phyloP scores from a whole-genome alignment of 2,113 vertebrate species.

The Fulica atra region DNA sequence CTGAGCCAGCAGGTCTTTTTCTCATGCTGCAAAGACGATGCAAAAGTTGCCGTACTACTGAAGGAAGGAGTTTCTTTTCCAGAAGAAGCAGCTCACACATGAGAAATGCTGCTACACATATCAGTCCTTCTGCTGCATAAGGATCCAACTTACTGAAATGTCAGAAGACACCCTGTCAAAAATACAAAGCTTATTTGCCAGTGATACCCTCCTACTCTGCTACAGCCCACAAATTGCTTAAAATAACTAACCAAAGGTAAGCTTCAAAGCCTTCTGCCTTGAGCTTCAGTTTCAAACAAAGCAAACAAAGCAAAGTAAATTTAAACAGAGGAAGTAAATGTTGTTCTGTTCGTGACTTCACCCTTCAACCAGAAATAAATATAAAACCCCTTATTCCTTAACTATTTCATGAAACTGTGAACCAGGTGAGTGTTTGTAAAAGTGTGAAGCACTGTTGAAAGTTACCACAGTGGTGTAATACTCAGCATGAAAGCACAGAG shows the following conservation, averaged over 20 bases:
- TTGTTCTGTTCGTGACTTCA: slow-evolving; percentile 54
- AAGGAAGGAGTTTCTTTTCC: slow-evolving; percentile 1
- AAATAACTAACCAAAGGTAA: slow-evolving; percentile 65
- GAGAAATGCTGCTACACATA: not conserved
- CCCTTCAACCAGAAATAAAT: slow-evolving; percentile 58
- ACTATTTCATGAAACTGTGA: not conserved
- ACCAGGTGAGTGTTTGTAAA: not conserved
- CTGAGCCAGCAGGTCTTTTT: not conserved
- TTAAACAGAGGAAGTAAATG: slow-evolving; percentile 66
- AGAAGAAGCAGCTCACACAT: slow-evolving; percentile 1
- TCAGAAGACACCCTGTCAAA: slow-evolving; percentile 42
- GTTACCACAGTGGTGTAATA: not conserved
- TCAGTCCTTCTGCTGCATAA: slow-evolving; percentile 24
- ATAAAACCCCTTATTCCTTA: slow-evolving; percentile 30
- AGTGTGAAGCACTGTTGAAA: not conserved
- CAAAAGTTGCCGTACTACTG: not conserved
- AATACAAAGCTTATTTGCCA: slow-evolving; percentile 57
- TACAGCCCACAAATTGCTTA: slow-evolving; percentile 50
- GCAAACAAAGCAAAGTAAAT: slow-evolving; percentile 56
- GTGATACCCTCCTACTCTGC: slow-evolving; percentile 53
- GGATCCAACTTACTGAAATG: not conserved
- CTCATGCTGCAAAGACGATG: not conserved
- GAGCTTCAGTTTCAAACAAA: slow-evolving; percentile 59
- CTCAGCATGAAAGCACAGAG: not conserved
- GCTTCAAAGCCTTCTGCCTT: slow-evolving; percentile 47